Evolutionary conservation across 1,140 invertebrate genomes (phyloP), one percentile per base, ranked within the genome.

Genomic region (Galleria mellonella): DNA sequence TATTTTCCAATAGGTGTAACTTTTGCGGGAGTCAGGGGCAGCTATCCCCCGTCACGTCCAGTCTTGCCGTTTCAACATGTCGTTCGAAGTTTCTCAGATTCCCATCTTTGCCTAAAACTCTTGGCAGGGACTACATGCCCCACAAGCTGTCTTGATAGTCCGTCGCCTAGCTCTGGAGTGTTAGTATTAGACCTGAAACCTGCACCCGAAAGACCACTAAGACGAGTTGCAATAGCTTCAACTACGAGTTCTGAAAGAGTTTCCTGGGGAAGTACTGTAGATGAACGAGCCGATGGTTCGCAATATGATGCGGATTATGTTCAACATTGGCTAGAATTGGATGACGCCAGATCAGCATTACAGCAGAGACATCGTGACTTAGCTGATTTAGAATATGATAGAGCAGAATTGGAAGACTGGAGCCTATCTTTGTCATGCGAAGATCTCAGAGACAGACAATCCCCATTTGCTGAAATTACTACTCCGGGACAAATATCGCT

Each of bases 381-480:
- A 37, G 83, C 91, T 28, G 91, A 92, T 62, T 81, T 92, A 52
- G 91, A 93, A 66, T 93, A 93, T 60, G 92, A 93, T 65, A 88
- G 90, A 53, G 89, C 92, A 4, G 93, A 94, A 74, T 72, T 94
- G 40, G 92, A 94, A 82, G 92, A 94, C 65, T 94, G 93, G 93
- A 93, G 91, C 66, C 88, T 94, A 70, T 91, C 90, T 30, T 65
- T 92, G 30, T 92, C 92, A 2, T 90, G 87, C 46, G 91, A 92
- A 65, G 91, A 92, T 72, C 72, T 91, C 38, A 83, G 84, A 54
- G 87, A 89, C 51, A 83, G 89, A 45, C 76, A 82, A 42, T 86
- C 83, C 5, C 74, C 79, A 15, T 86, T 85, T 31, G 77, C 74
- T 23, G 86, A 83, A 57, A 83, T 86, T 27, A 75, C 77, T 0